These are phyloP conservation scores for Eupeodes corollae DNA, from an alignment of 1,140 invertebrate species.

Conservation along the genomic window DNA sequence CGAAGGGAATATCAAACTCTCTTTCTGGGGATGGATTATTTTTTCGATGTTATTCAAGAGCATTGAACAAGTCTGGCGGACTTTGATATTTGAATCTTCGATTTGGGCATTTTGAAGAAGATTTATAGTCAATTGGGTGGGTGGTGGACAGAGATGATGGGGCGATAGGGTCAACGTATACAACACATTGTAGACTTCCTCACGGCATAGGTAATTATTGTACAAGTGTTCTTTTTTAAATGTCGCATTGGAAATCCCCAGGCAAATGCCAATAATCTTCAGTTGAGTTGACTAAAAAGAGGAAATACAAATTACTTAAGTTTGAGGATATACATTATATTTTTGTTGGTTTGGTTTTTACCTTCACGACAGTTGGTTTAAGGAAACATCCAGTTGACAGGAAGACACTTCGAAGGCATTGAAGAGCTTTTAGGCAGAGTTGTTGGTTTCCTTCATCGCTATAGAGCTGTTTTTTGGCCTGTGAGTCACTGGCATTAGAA, in stretches of 20 bases:
- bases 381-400: slow-evolving; percentile 1
- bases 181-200: slow-evolving; percentile 3
- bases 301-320: background rate
- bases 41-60: slow-evolving; percentile 6
- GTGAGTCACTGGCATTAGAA: slow-evolving; percentile 1
- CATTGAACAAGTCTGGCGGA: slow-evolving; percentile 1
- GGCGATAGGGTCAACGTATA: slow-evolving; percentile 1
- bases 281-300: background rate
- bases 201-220: slow-evolving; percentile 2
- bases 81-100: background rate
- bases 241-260: background rate
- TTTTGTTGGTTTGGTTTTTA: background rate
- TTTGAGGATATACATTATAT: background rate
- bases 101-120: slow-evolving; percentile 1
- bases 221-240: background rate
- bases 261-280: background rate
- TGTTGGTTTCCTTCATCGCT: slow-evolving; percentile 4
- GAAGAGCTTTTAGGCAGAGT: slow-evolving; percentile 4
- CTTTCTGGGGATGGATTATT: slow-evolving; percentile 11
- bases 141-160: slow-evolving; percentile 10
- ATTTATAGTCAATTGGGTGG: background rate
- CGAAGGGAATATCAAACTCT: slow-evolving; percentile 4
- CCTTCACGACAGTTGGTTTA: slow-evolving; percentile 3
- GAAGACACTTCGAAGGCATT: slow-evolving; percentile 5
- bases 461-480: background rate